Percentiles rank a stretch among this genome's conserved stretches.
Conservation (phyloP, 2,113 vertebrate species). For the Typhlomys cinereus region DNA sequence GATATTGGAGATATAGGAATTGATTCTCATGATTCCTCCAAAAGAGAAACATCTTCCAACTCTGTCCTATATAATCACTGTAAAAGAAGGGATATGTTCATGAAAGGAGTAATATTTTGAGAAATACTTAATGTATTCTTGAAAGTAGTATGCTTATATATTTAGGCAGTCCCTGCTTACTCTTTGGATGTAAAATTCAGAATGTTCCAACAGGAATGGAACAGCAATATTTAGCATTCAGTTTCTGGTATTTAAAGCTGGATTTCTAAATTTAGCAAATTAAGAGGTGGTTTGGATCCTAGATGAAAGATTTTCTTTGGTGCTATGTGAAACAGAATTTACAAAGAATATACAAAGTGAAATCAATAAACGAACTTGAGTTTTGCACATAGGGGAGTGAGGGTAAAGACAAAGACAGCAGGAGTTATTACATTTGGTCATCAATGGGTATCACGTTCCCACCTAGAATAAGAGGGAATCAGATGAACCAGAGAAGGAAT, state of each 20-base stretch:
- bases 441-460: neutral
- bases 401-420: neutral
- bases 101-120: neutral
- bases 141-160: neutral
- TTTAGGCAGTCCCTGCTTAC: neutral
- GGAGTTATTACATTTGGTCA: neutral
- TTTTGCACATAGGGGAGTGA: neutral
- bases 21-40: neutral
- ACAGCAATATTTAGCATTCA: conserved; percentile 12
- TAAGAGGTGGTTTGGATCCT: neutral
- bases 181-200: neutral
- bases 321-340: neutral
- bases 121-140: conserved; percentile 27
- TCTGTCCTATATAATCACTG: neutral
- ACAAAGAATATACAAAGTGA: neutral
- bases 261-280: neutral
- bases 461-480: neutral
- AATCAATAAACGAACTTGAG: neutral
- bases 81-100: neutral
- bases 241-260: neutral
- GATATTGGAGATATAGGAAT: neutral
- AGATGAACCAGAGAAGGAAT: neutral
- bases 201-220: neutral
- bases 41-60: neutral
- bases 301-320: neutral